Evolutionary conservation across 2,797 vertebrate species (phyloP), one percentile per base, ranked within the genome.

Genomic region (Propithecus deckenii): DNA sequence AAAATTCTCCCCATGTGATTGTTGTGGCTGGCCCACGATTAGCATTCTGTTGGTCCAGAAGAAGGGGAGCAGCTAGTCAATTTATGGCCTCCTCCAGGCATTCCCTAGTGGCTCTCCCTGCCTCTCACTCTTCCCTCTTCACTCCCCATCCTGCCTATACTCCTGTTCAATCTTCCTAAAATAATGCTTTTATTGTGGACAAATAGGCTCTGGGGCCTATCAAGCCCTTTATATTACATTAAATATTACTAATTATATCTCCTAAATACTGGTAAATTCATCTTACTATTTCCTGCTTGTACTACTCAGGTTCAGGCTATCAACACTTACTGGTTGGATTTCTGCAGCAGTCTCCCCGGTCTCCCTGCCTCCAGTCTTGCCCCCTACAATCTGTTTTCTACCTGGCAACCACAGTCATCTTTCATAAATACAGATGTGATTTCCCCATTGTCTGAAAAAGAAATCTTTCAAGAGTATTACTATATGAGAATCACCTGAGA

Each of bases 341-440:
- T 74, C 75, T 55, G 7, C 46, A 84, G 25, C 12, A 52, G 55
- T 57, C 15, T 91, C 17, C 20, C 52, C 28, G 38, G 43, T 22
- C 48, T 63, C 65, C 22, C 32, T n/a, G 72, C 43, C 41, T 87
- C 50, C 22, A 3, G 57, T 38, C 32, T 76, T 52, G 57, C 13
- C 43, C n/a, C 30, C 52, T 20, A 18, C 43, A 69, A 32, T 80
- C 87, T 65, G 41, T 85, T 76, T 67, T 89, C 85, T 41, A 81
- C 59, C 32, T 81, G 46, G 91, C 59, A 69, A 76, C 57, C 23
- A 59, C 0, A 55, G 65, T 80, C 78, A 85, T 69, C 74, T 79
- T 91, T 95, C 78, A 76, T 46, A 87, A 95, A 93, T 28, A 92
- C 22, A 86, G 22, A 88, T 83, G 55, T 78, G 61, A 86, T 17